These are phyloP conservation scores for Lagodon rhomboides DNA, from an alignment of 2,797 vertebrate genomes.

Conservation along the genomic window DNA sequence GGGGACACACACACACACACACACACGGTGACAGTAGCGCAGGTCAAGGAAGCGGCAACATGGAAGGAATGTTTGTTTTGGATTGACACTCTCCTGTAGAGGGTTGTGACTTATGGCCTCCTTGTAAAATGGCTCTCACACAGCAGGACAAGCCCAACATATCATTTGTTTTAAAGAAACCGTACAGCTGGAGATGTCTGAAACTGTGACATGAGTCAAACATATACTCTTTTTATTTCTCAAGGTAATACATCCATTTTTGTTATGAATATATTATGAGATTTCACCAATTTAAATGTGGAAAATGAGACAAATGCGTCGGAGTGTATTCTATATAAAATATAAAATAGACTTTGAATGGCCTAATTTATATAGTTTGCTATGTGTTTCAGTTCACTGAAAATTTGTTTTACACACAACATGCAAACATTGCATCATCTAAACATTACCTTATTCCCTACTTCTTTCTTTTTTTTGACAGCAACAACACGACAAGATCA, in stretches of 20 bases:
- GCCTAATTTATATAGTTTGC: conserved; percentile 16
- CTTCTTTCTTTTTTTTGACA: background rate
- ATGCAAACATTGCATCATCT: conserved; percentile 58
- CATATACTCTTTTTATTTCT: conserved; percentile 5
- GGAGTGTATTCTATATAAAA: background rate
- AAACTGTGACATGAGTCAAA: conserved; percentile 13
- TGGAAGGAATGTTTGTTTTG: conserved; percentile 70
- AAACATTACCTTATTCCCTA: conserved; percentile 34
- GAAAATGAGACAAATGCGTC: background rate
- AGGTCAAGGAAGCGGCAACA: conserved; percentile 63
- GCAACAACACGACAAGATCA: conserved; percentile 3
- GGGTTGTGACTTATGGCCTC: conserved; percentile 57
- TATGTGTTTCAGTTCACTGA: conserved; percentile 11
- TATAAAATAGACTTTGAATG: background rate
- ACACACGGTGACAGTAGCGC: conserved; percentile 39
- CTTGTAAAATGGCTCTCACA: conserved; percentile 38
- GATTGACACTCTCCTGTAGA: conserved; percentile 41
- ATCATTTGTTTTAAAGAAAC: background rate
- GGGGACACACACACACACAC: conserved; percentile 42
- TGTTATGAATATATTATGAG: background rate
- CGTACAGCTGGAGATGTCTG: background rate
- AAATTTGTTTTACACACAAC: conserved; percentile 21
- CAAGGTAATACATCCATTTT: background rate
- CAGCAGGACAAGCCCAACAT: conserved; percentile 20
- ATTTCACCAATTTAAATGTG: background rate